Base-by-base conservation (phyloP, 2,888 invertebrate species). In the Thymelicus lineola region DNA sequence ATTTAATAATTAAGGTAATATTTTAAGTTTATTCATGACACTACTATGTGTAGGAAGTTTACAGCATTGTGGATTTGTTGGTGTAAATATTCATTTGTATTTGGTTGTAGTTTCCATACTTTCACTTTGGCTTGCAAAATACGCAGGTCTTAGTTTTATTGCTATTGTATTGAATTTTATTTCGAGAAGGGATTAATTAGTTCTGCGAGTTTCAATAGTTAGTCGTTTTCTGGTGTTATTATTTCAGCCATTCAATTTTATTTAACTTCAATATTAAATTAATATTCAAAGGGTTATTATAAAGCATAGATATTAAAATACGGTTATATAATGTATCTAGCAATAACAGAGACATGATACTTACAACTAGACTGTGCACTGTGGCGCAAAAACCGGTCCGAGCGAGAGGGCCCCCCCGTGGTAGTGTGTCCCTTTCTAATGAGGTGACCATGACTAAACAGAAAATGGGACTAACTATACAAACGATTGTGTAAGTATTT, bases 1-100 rank as follows among this genome's bases (percentile, higher is more conserved):
- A 82, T 81, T 85, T 86, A 82, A 79, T 84, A 80, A 81, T 81
- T 77, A 84, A 86, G 80, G 82, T 80, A 81, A 82, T 88, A 83
- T 77, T 78, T 81, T 88, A 87, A 86, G 88, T 86, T 88, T 82
- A 81, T 78, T 86, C 90, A 92, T 92, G 91, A 92, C 91, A 80
- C 73, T 72, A 72, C 72, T 76, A 71, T 71, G 66, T 70, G 74
- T 77, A 79, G 76, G 73, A 72, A 74, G 72, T 74, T 72, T 75
- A 73, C 78, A 78, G 62, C 62, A 71, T 72, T 80, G 79, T 82
- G 78, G 84, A 79, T 85, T 83, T 85, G 84, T 89, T 86, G 81
- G 75, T 89, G 88, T 89, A 88, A 81, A 88, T 88, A 88, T 82
- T 82, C 75, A 65, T 80, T 76, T 77, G 74, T 76, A 73, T 75